Conservation (phyloP, 2,113 vertebrate species). For the Felis chaus region DNA sequence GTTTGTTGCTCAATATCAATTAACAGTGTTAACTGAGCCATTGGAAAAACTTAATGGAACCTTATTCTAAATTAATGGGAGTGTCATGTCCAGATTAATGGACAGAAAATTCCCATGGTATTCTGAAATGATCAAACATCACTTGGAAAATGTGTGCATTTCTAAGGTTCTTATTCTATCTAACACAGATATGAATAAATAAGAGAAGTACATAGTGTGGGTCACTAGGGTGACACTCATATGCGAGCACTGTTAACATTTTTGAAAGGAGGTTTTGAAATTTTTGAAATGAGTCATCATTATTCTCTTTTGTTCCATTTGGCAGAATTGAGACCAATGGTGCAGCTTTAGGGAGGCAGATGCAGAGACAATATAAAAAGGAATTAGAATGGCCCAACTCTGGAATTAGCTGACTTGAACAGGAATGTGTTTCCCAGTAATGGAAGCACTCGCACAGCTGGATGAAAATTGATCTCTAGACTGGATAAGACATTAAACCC, state of each 20-base stretch:
- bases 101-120: background rate
- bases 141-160: background rate
- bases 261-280: constrained; percentile 44
- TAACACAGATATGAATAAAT: constrained; percentile 12
- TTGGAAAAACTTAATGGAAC: constrained; percentile 61
- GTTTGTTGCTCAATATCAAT: constrained; percentile 60
- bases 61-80: constrained; percentile 56
- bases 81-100: constrained; percentile 30
- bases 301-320: background rate
- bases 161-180: constrained; percentile 20
- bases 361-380: constrained; percentile 1
- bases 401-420: background rate
- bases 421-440: background rate
- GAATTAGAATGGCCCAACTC: background rate
- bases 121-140: constrained; percentile 9
- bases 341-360: constrained; percentile 26
- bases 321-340: background rate
- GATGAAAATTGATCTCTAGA: constrained; percentile 22
- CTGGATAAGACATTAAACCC: background rate
- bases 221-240: background rate
- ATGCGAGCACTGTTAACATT: background rate
- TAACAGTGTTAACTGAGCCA: constrained; percentile 57
- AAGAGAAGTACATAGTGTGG: background rate
- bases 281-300: background rate
- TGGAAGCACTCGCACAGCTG: background rate